Conservation (phyloP, 2,888 invertebrate species). For the Anodontia alba region DNA sequence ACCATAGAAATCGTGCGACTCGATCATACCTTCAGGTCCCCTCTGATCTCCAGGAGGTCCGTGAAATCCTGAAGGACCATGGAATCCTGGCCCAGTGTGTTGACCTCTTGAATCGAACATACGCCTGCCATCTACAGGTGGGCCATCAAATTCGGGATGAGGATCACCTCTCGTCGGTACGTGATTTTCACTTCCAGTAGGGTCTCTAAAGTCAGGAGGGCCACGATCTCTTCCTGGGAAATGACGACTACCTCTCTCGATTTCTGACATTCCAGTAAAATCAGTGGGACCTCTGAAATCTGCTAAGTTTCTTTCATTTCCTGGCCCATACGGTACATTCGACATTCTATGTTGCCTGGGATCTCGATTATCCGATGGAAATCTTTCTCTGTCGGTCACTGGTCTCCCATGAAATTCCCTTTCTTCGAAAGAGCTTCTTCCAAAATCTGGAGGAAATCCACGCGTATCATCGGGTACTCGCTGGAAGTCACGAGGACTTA, state of each 20-base stretch:
- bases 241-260: not conserved
- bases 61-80: not conserved
- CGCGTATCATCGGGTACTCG: not conserved
- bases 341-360: not conserved
- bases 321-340: not conserved
- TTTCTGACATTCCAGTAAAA: not conserved
- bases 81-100: not conserved
- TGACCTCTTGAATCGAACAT: not conserved
- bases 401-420: not conserved
- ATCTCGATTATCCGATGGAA: not conserved
- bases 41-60: not conserved
- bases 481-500: not conserved
- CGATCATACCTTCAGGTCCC: not conserved
- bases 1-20: too few species aligned
- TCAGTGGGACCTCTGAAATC: not conserved
- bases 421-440: not conserved
- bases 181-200: not conserved
- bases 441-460: not conserved
- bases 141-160: not conserved
- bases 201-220: not conserved
- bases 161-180: not conserved
- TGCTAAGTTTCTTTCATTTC: not conserved
- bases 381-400: not conserved
- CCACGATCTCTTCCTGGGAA: not conserved
- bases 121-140: not conserved